Evolutionary conservation across 2,113 vertebrate genomes (phyloP), one percentile per base, ranked within the genome.

Genomic region (Illadopsis cleaveri): DNA sequence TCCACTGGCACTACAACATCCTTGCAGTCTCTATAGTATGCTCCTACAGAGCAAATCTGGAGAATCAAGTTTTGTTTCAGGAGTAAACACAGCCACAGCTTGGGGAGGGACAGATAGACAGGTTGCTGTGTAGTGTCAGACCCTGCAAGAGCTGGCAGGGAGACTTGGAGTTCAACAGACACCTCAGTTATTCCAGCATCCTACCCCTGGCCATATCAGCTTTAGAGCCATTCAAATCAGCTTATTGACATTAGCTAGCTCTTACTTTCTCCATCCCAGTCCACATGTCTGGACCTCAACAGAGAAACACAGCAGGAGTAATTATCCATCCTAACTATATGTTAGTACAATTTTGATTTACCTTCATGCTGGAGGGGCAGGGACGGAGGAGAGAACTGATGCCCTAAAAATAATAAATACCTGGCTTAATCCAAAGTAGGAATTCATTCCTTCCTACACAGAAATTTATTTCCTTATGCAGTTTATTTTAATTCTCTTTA

Each of bases 261-360:
- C 60, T 70, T 86, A 31, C 17, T 37, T 88, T 85, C 53, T 58
- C 38, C 37, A 68, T 57, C n/a, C 12, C 15, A 44, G 24, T 50
- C 40, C 40, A 7, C 12, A 14, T 9, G 5, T 37, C 23, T 2
- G 10, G 10, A 50, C 22, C 40, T 0, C 0, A 40, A 12, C 25
- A 17, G 24, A 60, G 35, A 61, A 56, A 37, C 11, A 71, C 33
- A 35, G 8, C 12, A 47, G 56, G 75, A 10, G 3, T 37, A 10
- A 22, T 57, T 20, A 58, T 18, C n/a, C 9, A 16, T 62, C 38
- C 20, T n/a, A 69, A 53, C 11, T 31, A 6, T 38, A 20, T 51
- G 9, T 27, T 38, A 27, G 6, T 30, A 33, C 33, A 47, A 15
- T 88, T 88, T 51, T 58, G n/a, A 53, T 57, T 47, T 40, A 50